Conservation (phyloP, 1,140 invertebrate species). For the Scaptomyza montana region DNA sequence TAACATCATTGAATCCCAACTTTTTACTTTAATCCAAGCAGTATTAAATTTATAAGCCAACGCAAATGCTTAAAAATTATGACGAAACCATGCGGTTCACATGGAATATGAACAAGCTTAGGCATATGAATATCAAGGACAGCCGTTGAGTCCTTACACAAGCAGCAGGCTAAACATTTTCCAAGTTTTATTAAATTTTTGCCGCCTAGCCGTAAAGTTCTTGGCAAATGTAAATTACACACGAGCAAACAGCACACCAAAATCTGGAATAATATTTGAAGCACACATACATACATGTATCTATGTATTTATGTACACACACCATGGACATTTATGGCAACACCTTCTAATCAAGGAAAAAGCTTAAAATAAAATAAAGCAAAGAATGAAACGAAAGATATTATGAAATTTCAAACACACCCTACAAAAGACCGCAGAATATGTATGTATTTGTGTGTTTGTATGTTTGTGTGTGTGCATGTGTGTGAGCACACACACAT, state of each 20-base stretch:
- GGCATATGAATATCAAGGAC: conserved; percentile 10
- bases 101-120: not conserved
- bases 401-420: conserved; percentile 79
- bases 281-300: conserved; percentile 7
- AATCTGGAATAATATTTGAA: conserved; percentile 57
- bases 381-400: conserved; percentile 82
- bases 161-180: conserved; percentile 21
- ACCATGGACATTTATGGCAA: conserved; percentile 75
- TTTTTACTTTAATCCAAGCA: not conserved
- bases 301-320: conserved; percentile 1
- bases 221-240: conserved; percentile 76
- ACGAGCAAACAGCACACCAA: conserved; percentile 53
- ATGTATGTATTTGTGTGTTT: conserved; percentile 14
- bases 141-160: conserved; percentile 2
- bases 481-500: conserved; percentile 4
- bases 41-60: not conserved
- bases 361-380: conserved; percentile 81
- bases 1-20: not conserved
- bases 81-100: conserved; percentile 1
- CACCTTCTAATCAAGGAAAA: conserved; percentile 81
- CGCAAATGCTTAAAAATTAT: conserved; percentile 3
- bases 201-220: conserved; percentile 58
- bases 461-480: not conserved
- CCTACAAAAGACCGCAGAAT: conserved; percentile 22
- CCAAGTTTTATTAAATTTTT: conserved; percentile 72